phyloP scores from a whole-genome alignment of 2,888 invertebrate genomes.

The Steinernema carpocapsae region DNA sequence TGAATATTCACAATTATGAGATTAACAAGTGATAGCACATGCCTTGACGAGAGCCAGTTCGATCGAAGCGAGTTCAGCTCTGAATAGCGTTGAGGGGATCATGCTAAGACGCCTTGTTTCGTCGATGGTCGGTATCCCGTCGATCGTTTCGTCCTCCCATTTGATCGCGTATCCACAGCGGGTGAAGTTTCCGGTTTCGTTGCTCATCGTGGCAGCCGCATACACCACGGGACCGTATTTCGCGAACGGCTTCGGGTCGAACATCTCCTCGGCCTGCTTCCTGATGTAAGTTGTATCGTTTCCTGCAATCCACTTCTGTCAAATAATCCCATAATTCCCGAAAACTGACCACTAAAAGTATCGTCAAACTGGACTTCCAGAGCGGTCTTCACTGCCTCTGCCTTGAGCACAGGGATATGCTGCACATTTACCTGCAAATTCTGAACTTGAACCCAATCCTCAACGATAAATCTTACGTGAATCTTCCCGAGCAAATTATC shows the following conservation, averaged over 20 bases:
- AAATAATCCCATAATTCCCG: neutral
- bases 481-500: slow-evolving; percentile 38
- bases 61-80: slow-evolving; percentile 53
- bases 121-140: slow-evolving; percentile 10
- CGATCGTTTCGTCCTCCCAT: slow-evolving; percentile 26
- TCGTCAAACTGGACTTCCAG: slow-evolving; percentile 5
- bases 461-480: slow-evolving; percentile 33
- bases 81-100: slow-evolving; percentile 50
- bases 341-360: neutral
- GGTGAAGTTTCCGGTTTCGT: neutral
- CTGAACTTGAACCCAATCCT: neutral
- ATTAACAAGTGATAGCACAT: neutral
- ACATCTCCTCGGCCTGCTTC: neutral
- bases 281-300: neutral
- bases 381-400: neutral
- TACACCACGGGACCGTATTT: slow-evolving; percentile 31
- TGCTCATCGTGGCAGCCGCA: slow-evolving; percentile 19
- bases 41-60: slow-evolving; percentile 49
- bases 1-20: slow-evolving; percentile 11
- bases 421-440: neutral
- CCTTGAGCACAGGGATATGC: neutral
- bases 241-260: neutral
- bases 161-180: slow-evolving; percentile 41
- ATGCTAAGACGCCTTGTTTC: slow-evolving; percentile 44
- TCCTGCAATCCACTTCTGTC: neutral